phyloP scores from a whole-genome alignment of 2,888 invertebrate genomes.

The Euphydryas editha region DNA sequence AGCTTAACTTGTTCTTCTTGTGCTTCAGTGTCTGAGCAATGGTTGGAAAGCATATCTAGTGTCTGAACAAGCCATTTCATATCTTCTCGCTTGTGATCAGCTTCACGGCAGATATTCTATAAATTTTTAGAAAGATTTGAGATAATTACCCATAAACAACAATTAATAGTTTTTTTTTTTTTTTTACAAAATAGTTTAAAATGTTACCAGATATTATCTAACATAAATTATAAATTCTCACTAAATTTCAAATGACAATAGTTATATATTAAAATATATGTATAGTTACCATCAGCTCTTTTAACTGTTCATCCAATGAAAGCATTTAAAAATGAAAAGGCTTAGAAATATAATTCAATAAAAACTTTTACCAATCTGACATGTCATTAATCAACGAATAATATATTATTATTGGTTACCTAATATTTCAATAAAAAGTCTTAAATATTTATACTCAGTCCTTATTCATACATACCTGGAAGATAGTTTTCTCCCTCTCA shows the following conservation, averaged over 20 bases:
- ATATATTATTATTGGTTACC: no score
- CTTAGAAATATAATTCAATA: not conserved
- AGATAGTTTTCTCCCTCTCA: conserved; percentile 93
- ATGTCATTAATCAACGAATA: no score
- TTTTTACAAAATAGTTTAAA: conserved; percentile 3
- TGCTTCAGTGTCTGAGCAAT: conserved; percentile 92
- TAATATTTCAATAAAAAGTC: no score
- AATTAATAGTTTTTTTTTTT: not conserved
- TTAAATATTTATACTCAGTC: not conserved
- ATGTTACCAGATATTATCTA: not conserved
- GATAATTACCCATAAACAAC: not conserved
- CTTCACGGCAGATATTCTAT: conserved; percentile 95
- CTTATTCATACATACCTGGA: conserved; percentile 88
- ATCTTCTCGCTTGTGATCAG: conserved; percentile 94
- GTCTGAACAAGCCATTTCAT: conserved; percentile 98
- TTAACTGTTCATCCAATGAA: conserved; percentile 64
- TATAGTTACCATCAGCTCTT: conserved; percentile 78
- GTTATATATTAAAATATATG: not conserved
- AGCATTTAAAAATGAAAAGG: conserved; percentile 47
- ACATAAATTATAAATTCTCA: not conserved
- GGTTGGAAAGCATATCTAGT: conserved; percentile 92
- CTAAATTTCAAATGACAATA: not conserved
- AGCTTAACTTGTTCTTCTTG: conserved; percentile 91
- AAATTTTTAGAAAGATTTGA: conserved; percentile 43
- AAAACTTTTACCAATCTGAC: no score